Conservation (phyloP, 2,888 invertebrate species). For the Rapana venosa region DNA sequence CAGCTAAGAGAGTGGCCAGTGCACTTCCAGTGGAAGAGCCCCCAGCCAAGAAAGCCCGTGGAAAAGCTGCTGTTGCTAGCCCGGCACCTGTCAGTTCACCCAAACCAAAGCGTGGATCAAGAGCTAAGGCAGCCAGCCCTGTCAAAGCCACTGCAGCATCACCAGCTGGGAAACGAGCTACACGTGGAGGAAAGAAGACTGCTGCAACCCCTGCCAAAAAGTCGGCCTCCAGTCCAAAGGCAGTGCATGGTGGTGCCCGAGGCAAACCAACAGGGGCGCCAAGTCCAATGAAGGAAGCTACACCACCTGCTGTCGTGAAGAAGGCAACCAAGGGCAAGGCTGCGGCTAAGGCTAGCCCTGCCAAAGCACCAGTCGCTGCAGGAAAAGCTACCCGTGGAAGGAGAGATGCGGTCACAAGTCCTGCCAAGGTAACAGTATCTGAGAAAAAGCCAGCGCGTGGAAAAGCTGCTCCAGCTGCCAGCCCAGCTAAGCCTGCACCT, state of each 20-base stretch:
- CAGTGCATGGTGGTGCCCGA: not conserved
- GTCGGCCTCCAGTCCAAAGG: not conserved
- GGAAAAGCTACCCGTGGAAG: not conserved
- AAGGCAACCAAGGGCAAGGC: not conserved
- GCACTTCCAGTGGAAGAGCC: not conserved
- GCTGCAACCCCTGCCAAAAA: not conserved
- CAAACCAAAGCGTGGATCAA: not conserved
- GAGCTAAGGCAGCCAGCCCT: not conserved
- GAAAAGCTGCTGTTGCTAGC: not conserved
- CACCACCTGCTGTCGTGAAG: not conserved
- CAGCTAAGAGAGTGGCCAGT: slow-evolving; percentile 4
- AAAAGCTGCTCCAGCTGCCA: not conserved
- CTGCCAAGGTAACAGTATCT: not conserved
- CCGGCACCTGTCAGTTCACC: not conserved
- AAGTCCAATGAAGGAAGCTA: not conserved
- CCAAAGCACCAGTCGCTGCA: not conserved
- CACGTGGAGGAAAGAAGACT: not conserved
- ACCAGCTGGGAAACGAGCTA: not conserved
- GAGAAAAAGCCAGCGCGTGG: not conserved
- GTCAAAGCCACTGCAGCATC: not conserved
- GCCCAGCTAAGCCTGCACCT: not conserved
- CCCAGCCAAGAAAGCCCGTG: slow-evolving; percentile 5
- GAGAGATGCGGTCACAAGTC: not conserved
- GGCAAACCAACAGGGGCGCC: not conserved
- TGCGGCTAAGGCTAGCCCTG: not conserved